Base-by-base conservation (phyloP, 2,797 vertebrate genomes). In the Acanthis flammea region DNA sequence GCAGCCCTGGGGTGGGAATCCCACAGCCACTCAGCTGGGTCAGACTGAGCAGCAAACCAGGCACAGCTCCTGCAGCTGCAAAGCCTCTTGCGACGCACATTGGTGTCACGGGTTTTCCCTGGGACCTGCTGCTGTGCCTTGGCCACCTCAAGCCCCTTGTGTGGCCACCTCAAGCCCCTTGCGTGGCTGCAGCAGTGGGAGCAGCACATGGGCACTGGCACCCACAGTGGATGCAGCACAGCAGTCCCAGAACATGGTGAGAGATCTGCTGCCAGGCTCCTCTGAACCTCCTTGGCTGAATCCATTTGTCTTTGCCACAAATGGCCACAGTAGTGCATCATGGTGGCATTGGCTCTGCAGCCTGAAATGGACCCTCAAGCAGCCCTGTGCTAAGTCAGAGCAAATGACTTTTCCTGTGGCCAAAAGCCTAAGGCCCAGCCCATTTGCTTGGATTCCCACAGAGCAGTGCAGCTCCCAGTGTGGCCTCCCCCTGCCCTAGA, bases 171-270 rank as follows among this genome's bases (percentile, higher is more conserved):
- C 30, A 14, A 53, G 2, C 14, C 30, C 35, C 2, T 1, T n/a
- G 39, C 16, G 33, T 39, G 72, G 47, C 25, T 1, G 0, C 15
- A 33, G 0, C 15, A 33, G 37, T 6, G 0, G 58, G 54, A 78
- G 50, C 71, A 75, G 67, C 35, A 9, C 6, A 0, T 3, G 19
- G 60, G 60, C 25, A 2, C 8, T 1, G 16, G 23, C 30, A 6
- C 54, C 47, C 2, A 0, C 0, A 1, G 37, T 22, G 48, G 79
- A 42, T 41, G 68, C 66, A 33, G 66, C 27, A 14, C 0, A 0
- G 61, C 78, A 61, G 47, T 44, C 31, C 41, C 41, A 42, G 41
- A 42, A 42, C 41, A 18, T 42, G 41, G 41, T 42, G 41, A 42
- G 17, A 42, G 58, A 30, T 7, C 54, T 48, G 74, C 85, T 77